Base-by-base conservation (phyloP, 2,113 vertebrate genomes). In the Bambusicola thoracicus region DNA sequence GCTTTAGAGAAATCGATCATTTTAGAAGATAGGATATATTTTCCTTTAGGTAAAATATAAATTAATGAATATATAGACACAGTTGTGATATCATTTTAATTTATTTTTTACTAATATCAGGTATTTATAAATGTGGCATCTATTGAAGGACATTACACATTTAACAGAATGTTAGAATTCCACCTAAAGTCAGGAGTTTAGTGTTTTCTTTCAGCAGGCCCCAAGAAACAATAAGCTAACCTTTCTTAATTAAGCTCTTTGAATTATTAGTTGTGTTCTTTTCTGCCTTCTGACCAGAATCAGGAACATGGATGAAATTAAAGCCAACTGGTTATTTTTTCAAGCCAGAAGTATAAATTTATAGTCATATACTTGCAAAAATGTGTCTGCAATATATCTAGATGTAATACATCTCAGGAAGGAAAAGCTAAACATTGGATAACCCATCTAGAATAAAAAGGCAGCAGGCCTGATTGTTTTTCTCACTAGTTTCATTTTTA, bases 31-130 rank as follows among this genome's bases (percentile, higher is more conserved):
- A 55, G n/a, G 59, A 89, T 29, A 61, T 73, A 69, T 85, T 92
- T 97, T 86, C 51, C 30, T 93, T 73, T 87, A 92, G 73, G 58
- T 63, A 85, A 62, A 4, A 63, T 61, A 12, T 40, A 76, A 11
- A 75, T 49, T 43, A 90, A 56, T 24, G 75, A 63, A 56, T 76
- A 29, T 11, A 10, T 63, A 49, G 16, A 78, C 17, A 55, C 87
- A 82, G 21, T 76, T 77, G 76, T 90, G 9, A 11, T 61, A 30
- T 34, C 67, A 91, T 87, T 72, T 77, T 85, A 74, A 95, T 85
- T 89, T 49, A 17, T 16, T 67, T 79, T 89, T 89, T 89, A n/a
- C 17, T 68, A 27, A 8, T 89, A 40, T 73, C 25, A 79, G 89
- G 55, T 4, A 21, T 75, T 59, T 84, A 61, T 43, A 48, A 13